phyloP scores from a whole-genome alignment of 2,113 vertebrate genomes.

The Donacobius atricapilla region DNA sequence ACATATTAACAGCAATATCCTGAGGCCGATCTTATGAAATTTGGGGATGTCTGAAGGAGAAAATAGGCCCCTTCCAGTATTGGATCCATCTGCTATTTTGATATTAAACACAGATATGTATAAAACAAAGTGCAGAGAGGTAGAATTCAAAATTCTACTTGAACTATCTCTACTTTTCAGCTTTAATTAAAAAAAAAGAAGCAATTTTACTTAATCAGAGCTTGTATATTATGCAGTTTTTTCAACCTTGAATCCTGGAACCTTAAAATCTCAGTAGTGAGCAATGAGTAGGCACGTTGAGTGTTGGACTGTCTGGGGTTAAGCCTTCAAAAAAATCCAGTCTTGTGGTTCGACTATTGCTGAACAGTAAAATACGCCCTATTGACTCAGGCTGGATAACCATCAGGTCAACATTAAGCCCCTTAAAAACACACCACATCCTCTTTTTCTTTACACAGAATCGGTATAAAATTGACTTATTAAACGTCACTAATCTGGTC shows the following conservation, averaged over 20 bases:
- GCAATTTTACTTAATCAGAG: background rate
- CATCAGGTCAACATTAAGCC: background rate
- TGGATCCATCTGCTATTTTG: conserved; percentile 27
- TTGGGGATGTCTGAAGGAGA: conserved; percentile 7
- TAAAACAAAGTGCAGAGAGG: background rate
- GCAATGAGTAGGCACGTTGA: background rate
- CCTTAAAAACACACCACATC: background rate
- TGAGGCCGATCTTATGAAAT: background rate
- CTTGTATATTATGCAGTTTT: background rate
- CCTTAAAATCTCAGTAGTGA: background rate
- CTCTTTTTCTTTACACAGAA: background rate
- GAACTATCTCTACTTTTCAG: background rate
- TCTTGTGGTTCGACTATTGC: background rate
- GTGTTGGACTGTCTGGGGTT: background rate
- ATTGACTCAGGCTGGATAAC: background rate
- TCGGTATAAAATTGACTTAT: background rate
- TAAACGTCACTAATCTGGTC: background rate
- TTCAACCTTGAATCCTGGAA: background rate
- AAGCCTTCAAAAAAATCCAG: background rate
- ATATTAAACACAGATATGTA: background rate
- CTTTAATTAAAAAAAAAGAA: background rate
- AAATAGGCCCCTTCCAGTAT: background rate
- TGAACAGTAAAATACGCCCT: background rate
- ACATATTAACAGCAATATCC: conserved; percentile 8
- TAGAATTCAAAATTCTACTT: background rate